These are phyloP conservation scores for Hemiscyllium ocellatum DNA, from an alignment of 2,113 vertebrate genomes.

Conservation along the genomic window DNA sequence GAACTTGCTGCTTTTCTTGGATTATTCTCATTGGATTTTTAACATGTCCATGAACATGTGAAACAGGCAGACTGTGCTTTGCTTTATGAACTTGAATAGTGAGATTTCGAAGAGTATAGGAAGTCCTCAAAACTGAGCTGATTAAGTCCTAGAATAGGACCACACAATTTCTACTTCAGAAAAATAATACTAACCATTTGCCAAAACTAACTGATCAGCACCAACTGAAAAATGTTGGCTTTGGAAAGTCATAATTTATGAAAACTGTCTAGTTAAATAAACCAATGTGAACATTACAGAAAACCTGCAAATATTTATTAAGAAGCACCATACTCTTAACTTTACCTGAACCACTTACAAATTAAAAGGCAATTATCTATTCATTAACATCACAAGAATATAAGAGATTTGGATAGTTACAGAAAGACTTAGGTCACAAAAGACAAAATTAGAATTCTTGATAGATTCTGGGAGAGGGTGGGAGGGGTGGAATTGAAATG, in stretches of 20 bases:
- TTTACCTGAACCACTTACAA: not conserved
- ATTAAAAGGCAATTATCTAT: not conserved
- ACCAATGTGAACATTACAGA: not conserved
- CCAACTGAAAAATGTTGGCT: not conserved
- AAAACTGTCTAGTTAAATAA: not conserved
- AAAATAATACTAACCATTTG: not conserved
- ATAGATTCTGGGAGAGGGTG: not conserved
- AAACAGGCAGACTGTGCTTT: not conserved
- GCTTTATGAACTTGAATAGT: not conserved
- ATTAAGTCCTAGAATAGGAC: not conserved
- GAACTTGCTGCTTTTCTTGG: not conserved
- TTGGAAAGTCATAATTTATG: not conserved
- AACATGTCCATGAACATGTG: not conserved
- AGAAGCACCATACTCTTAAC: not conserved
- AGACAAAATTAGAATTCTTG: not conserved
- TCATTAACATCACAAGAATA: not conserved
- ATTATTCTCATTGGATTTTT: not conserved
- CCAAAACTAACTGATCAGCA: not conserved
- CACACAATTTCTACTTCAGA: not conserved
- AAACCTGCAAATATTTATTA: not conserved
- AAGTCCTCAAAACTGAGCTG: not conserved
- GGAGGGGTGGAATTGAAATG: not conserved
- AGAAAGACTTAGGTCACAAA: not conserved
- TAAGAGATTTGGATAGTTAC: not conserved
- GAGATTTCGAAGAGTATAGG: not conserved